Conservation (phyloP, 2,797 vertebrate genomes). For the Enteromius argenteus region DNA sequence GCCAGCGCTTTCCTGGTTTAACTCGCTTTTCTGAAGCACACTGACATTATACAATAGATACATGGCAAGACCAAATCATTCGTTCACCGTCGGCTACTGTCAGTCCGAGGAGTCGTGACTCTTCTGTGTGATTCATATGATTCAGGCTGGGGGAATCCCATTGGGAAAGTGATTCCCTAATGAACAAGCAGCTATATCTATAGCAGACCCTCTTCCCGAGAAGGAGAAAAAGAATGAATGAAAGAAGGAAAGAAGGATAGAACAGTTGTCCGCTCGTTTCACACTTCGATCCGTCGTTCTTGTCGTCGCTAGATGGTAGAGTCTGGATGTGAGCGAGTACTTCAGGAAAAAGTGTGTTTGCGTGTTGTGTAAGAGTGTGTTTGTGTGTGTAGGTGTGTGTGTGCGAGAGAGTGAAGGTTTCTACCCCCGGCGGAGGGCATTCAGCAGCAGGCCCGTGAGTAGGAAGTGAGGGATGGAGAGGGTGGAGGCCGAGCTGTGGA, state of each 20-base stretch:
- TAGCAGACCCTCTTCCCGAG: conserved; percentile 39
- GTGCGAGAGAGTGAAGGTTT: conserved; percentile 53
- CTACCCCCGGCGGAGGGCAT: conserved; percentile 70
- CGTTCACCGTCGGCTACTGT: conserved; percentile 40
- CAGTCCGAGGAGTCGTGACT: conserved; percentile 58
- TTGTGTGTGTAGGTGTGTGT: conserved; percentile 30
- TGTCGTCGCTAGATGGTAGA: conserved; percentile 52
- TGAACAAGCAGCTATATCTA: conserved; percentile 38
- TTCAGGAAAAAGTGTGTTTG: conserved; percentile 49
- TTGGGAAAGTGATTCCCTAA: conserved; percentile 47
- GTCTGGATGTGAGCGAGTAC: conserved; percentile 53
- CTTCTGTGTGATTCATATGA: conserved; percentile 45
- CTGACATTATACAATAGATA: conserved; percentile 51
- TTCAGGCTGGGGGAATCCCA: conserved; percentile 34
- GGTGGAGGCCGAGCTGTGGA: conserved; percentile 49
- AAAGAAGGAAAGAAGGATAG: conserved; percentile 41
- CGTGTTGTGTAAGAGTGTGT: conserved; percentile 46
- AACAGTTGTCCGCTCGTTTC: conserved; percentile 47
- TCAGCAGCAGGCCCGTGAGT: conserved; percentile 68
- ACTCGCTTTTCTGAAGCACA: conserved; percentile 51
- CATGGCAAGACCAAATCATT: conserved; percentile 56
- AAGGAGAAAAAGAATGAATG: conserved; percentile 50
- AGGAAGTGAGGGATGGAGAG: conserved; percentile 58
- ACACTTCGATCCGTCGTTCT: conserved; percentile 48
- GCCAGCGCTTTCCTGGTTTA: conserved; percentile 28